A percentile compares a stretch with the other conserved stretches of the same genome.
Evolutionary conservation across 2,888 invertebrate genomes (phyloP).

Genomic region (Tipula lateralis): DNA sequence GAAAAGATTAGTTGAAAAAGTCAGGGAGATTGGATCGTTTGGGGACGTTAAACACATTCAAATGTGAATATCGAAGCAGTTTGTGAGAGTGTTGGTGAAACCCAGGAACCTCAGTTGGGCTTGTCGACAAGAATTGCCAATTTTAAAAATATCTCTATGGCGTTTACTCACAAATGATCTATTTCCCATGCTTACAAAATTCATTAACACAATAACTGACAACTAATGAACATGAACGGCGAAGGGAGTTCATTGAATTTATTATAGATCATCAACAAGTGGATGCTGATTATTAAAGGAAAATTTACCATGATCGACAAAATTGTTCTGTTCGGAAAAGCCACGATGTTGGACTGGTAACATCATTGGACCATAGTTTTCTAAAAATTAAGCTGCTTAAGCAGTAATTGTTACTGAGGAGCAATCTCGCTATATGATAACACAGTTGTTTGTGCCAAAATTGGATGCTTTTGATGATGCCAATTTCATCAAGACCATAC

Average conservation of each 20-base stretch:
- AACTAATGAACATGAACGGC: background rate
- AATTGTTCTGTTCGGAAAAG: too few relatives aligned
- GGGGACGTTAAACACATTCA: slow-evolving; percentile 30
- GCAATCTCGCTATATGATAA: too few relatives aligned
- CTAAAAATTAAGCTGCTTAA: too few relatives aligned
- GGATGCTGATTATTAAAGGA: too few relatives aligned
- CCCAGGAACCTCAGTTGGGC: background rate
- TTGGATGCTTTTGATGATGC: too few relatives aligned
- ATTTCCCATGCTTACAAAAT: background rate
- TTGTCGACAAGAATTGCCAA: background rate
- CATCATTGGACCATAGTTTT: too few relatives aligned
- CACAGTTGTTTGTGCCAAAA: too few relatives aligned
- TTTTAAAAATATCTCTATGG: background rate
- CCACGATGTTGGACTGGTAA: too few relatives aligned
- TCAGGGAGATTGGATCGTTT: slow-evolving; percentile 31
- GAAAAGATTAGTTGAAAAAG: slow-evolving; percentile 32
- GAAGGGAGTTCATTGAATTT: background rate
- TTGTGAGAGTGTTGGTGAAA: background rate
- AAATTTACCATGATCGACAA: too few relatives aligned
- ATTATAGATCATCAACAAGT: background rate
- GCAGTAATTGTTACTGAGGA: too few relatives aligned
- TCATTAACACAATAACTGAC: background rate
- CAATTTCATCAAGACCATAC: too few relatives aligned
- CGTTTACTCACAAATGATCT: background rate
- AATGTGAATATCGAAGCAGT: background rate